Evolutionary conservation across 2,797 vertebrate genomes (phyloP), one percentile per base, ranked within the genome.

Genomic region (Microhierax caerulescens): DNA sequence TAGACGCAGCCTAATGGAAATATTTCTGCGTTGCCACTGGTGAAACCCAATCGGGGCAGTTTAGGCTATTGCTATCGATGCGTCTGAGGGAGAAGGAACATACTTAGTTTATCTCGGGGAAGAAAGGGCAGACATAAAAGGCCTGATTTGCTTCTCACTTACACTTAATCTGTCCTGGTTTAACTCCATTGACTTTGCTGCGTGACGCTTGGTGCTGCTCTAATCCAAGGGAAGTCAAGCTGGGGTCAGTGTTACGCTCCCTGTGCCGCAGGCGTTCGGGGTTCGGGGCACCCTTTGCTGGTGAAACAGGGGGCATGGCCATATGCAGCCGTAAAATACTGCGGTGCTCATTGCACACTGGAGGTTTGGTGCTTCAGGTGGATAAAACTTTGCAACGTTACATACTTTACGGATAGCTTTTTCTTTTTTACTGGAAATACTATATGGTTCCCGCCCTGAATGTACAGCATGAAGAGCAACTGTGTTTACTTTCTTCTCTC

Each of bases 1-100:
- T 94, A 97, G 95, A 94, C 95, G 48, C 64, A 78, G 63, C 72
- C 88, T 97, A 96, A 97, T 97, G 90, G 96, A 96, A 98, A 90
- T 77, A 93, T 97, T 97, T 81, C 85, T 72, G 48, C 72, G 67
- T 96, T 97, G 88, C 89, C 90, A 87, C n/a, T 60, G 18, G 87
- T 95, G 95, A 97, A 97, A 98, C 86, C 64, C 27, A 82, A 41
- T 95, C 65, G 43, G 86, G 85, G 77, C 81, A 91, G 87, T 96
- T 97, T 32, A 88, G 93, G 75, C 88, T 93, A 45, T 95, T 95
- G 34, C 92, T 97, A 30, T 95, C 54, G 20, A 96, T 84, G 88
- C 1, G 2, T 80, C 50, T 72, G 91, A 97, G 73, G 81, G 75
- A 96, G 93, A 96, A 59, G 54, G 79, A 97, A 85, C 5, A 0